Base-by-base conservation (phyloP, 2,113 vertebrate genomes). In the Falco punctatus region DNA sequence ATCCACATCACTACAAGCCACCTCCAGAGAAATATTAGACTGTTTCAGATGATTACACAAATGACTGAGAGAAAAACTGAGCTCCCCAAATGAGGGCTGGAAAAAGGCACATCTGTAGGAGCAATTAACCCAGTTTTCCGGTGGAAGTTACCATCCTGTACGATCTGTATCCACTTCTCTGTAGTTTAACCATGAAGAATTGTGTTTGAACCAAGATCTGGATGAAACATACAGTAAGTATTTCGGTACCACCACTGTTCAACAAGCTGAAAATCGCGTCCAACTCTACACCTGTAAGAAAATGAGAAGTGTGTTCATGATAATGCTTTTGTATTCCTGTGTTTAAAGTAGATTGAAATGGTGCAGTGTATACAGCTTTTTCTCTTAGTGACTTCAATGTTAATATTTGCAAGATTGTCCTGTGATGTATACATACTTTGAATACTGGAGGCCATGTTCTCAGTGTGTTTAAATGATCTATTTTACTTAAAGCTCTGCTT, bases 11-110 rank as follows among this genome's bases (percentile, higher is more conserved):
- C 81, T 98, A 98, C 92, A 98, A 98, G 93, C 97, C 98, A 18
- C 95, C 98, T 7, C 98, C 98, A 65, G 99, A 98, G 94, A 99
- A 98, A 91, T 98, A 99, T 90, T 99, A 98, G 98, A 75, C 83
- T 82, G 46, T 38, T 75, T 86, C 38, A 46, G 20, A 20, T 66
- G 61, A 51, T 40, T 71, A 85, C 87, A 32, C 23, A 57, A 52
- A 61, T 89, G 86, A 90, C 69, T 70, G 40, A 38, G 19, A 49
- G 64, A 35, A 57, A 65, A 88, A 78, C 90, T 69, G 79, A 88
- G 26, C 81, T 87, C 20, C 20, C 83, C 66, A 78, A 54, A 49
- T 57, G 59, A 86, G n/a, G 22, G n/a, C 27, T 21, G 61, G 66
- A 48, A 93, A 32, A 93, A 16, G 5, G 32, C 48, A 80, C 44